A percentile compares a stretch with the other conserved stretches of the same genome.
These are phyloP conservation scores for Brachystomella parvula DNA, from an alignment of 1,140 invertebrate species.

Conservation along the genomic window DNA sequence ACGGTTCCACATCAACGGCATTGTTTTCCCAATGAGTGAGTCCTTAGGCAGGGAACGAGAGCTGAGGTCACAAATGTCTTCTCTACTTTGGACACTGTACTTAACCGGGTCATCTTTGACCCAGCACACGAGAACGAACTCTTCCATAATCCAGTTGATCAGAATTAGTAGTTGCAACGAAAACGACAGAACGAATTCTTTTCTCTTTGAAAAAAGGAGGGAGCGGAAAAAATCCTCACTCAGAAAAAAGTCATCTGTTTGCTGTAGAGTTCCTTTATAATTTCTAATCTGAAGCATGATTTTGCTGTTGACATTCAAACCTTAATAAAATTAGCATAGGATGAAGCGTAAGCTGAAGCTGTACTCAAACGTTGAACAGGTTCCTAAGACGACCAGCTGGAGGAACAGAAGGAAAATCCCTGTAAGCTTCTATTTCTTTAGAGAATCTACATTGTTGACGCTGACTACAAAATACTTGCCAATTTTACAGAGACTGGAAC, in stretches of 20 bases:
- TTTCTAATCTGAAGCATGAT: neutral
- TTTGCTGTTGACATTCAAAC: neutral
- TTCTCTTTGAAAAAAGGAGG: no score
- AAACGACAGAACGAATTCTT: neutral
- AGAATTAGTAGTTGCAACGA: neutral
- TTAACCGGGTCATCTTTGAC: neutral
- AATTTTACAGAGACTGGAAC: no score
- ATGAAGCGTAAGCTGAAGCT: no score
- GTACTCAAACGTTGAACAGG: no score
- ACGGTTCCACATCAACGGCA: neutral
- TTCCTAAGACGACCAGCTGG: no score
- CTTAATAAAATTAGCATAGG: no score
- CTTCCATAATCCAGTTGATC: neutral
- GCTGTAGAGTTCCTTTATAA: neutral
- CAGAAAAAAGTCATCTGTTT: no score
- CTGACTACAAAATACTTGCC: no score
- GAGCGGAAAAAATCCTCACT: no score
- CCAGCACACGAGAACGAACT: neutral
- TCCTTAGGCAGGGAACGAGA: neutral
- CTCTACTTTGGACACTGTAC: neutral
- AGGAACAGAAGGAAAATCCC: no score
- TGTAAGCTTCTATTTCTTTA: no score
- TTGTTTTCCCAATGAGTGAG: neutral
- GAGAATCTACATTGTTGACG: no score
- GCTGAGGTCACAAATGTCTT: neutral